Evolutionary conservation across 2,113 vertebrate genomes (phyloP), one percentile per base, ranked within the genome.

Genomic region (Platichthys stellatus): DNA sequence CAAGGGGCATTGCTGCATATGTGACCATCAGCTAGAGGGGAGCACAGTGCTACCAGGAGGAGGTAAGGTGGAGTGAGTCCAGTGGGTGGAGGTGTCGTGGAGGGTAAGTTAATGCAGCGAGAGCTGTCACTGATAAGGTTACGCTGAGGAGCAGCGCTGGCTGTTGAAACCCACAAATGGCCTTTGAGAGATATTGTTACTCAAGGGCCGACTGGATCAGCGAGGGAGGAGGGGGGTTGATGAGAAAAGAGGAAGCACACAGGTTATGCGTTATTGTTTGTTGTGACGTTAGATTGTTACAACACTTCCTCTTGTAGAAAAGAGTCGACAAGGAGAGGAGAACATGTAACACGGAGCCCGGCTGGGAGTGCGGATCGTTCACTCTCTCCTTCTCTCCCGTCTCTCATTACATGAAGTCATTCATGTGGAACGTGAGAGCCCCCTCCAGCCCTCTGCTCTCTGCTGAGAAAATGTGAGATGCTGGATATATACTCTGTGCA

Each of bases 351-450:
- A 60, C 20, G 71, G 65, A 80, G 38, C 76, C 64, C 17, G 43
- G 23, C 63, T 60, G 63, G 72, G 57, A 85, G 59, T 4, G 23
- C 56, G 54, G 62, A 78, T 65, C 72, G 51, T 69, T 76, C 63
- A 61, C 76, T 74, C 70, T 61, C 67, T 59, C 35, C 40, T 23
- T 59, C 64, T 66, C 61, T 74, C 65, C 60, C 72, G 12, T 84
- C 86, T 86, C 86, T 13, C 2, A 18, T 91, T 90, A 82, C 83
- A 74, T 90, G 74, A 88, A 90, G 85, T 89, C 88, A 92, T 90
- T 72, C 69, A 63, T 35, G 76, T 68, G 74, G 84, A 84, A 89
- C 77, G 56, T 56, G 51, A 79, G 63, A 64, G 45, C 38, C 35
- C 69, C 28, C 70, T 76, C 20, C 23, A 51, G 17, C 63, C 58